phyloP scores from a whole-genome alignment of 2,797 vertebrate genomes.

The Potorous gilbertii region DNA sequence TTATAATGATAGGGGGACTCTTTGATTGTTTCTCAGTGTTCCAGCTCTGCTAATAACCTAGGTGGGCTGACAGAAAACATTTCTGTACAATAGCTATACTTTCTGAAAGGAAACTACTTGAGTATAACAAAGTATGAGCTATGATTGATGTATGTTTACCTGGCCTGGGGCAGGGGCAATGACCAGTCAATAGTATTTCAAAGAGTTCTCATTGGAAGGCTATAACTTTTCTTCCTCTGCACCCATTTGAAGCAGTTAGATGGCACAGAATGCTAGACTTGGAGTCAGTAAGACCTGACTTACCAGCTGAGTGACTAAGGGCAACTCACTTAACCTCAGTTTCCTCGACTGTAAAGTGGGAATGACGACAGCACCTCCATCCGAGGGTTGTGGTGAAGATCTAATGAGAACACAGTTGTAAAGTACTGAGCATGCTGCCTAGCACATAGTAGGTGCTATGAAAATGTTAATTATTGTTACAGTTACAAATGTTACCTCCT shows the following conservation, averaged over 20 bases:
- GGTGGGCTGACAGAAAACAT: background rate
- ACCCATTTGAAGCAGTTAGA: background rate
- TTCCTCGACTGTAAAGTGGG: background rate
- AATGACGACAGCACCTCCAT: background rate
- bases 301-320: background rate
- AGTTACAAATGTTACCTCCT: background rate
- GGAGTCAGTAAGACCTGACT: background rate
- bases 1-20: background rate
- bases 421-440: background rate
- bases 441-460: background rate
- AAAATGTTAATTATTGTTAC: background rate
- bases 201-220: background rate
- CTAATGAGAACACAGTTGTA: background rate
- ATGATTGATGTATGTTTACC: background rate
- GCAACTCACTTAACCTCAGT: background rate
- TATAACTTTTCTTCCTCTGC: background rate
- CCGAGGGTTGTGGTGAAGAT: background rate
- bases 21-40: background rate
- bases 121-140: background rate
- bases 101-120: slow-evolving; percentile 25
- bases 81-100: slow-evolving; percentile 23
- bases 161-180: background rate
- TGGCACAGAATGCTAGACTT: background rate
- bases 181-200: background rate
- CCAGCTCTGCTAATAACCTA: slow-evolving; percentile 16